Evolutionary conservation across 2,113 vertebrate species (phyloP).

Genomic region (Elgaria multicarinata): DNA sequence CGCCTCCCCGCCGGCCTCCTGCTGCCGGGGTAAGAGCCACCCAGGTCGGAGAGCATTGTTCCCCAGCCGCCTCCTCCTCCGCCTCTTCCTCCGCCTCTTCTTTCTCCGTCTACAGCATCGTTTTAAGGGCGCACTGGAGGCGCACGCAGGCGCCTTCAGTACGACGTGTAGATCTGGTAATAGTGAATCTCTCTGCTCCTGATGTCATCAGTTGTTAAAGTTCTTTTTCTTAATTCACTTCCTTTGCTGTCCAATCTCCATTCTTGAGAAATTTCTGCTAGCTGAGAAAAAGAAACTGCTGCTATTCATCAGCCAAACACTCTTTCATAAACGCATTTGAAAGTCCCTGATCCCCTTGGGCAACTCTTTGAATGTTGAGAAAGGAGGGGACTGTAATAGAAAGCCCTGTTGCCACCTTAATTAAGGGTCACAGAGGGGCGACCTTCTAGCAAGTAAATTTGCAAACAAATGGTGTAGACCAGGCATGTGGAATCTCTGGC

Average conservation of each 20-base stretch:
- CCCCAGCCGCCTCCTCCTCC: too few relatives aligned
- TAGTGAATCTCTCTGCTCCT: neutral
- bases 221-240: neutral
- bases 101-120: too few relatives aligned
- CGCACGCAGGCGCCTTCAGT: too few relatives aligned
- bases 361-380: fast-evolving
- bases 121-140: too few relatives aligned
- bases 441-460: fast-evolving
- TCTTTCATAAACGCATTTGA: neutral
- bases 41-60: too few relatives aligned
- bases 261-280: too few relatives aligned
- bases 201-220: fast-evolving
- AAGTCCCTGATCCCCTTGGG: neutral
- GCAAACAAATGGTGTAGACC: slow-evolving; percentile 31
- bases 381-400: neutral
- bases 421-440: neutral
- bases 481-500: too few relatives aligned
- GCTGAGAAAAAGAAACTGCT: fast-evolving
- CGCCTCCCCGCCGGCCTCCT: too few relatives aligned
- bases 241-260: neutral
- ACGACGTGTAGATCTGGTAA: too few relatives aligned
- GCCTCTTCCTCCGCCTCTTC: too few relatives aligned
- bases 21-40: too few relatives aligned
- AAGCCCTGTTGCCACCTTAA: neutral
- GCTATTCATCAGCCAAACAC: neutral